A percentile compares a stretch with the other conserved stretches of the same genome.
These are phyloP conservation scores for Scartelaos histophorus DNA, from an alignment of 2,113 vertebrate genomes.

Conservation along the genomic window DNA sequence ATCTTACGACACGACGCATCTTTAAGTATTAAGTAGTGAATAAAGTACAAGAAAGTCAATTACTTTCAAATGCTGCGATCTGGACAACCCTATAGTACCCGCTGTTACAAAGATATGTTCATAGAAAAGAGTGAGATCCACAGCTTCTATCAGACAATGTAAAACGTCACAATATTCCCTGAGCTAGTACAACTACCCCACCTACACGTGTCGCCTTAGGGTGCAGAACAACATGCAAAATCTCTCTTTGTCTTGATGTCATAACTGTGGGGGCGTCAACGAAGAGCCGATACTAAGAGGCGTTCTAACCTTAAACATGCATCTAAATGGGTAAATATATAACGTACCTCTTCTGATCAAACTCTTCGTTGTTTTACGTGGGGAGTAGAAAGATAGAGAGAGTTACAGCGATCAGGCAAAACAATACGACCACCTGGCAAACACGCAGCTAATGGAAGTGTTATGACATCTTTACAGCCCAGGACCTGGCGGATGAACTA, in stretches of 20 bases:
- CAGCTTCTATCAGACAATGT: constrained; percentile 67
- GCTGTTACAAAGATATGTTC: constrained; percentile 4
- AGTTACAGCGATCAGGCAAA: constrained; percentile 12
- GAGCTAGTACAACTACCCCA: constrained; percentile 56
- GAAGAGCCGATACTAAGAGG: constrained; percentile 25
- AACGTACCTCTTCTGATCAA: constrained; percentile 20
- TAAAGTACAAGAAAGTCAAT: not conserved
- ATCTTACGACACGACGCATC: no score
- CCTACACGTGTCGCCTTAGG: constrained; percentile 26
- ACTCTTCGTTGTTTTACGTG: constrained; percentile 17
- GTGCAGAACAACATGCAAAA: constrained; percentile 50
- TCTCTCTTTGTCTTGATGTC: constrained; percentile 61
- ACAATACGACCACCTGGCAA: not conserved
- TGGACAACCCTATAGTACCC: constrained; percentile 4
- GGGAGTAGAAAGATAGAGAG: constrained; percentile 17
- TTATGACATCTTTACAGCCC: no score
- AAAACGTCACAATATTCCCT: constrained; percentile 52
- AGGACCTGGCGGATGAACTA: no score
- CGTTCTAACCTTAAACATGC: constrained; percentile 10
- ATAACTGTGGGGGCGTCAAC: constrained; percentile 52
- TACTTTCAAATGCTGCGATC: not conserved
- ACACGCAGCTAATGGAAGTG: no score
- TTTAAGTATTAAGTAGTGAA: no score
- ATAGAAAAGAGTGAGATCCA: constrained; percentile 37
- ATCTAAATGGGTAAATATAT: not conserved